Conservation (phyloP, 2,888 invertebrate genomes). For the Amiota mariae region DNA sequence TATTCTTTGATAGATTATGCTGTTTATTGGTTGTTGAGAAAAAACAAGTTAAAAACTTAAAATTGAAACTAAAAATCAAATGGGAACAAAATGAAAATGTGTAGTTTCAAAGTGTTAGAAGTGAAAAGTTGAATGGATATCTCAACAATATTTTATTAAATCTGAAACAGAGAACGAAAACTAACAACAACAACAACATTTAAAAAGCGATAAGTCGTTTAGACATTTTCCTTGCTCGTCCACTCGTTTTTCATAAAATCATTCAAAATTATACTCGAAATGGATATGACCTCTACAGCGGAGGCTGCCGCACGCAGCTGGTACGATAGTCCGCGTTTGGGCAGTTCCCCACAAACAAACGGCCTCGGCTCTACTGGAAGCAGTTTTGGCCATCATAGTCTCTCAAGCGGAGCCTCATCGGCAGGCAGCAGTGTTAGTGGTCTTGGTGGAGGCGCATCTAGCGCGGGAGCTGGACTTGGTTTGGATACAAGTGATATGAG, state of each 20-base stretch:
- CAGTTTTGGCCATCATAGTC: constrained; percentile 69
- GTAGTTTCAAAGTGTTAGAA: constrained; percentile 10
- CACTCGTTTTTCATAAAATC: constrained; percentile 62
- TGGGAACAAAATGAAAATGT: not conserved
- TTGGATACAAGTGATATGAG: constrained; percentile 74
- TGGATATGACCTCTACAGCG: constrained; percentile 75
- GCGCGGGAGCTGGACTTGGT: constrained; percentile 63
- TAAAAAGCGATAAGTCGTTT: no score
- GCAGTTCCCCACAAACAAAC: constrained; percentile 72
- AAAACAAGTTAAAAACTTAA: not conserved
- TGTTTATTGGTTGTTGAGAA: not conserved
- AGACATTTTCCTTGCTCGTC: constrained; percentile 45
- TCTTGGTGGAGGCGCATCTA: constrained; percentile 61
- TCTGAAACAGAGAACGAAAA: no score
- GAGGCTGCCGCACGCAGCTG: constrained; percentile 74
- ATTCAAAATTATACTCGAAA: constrained; percentile 74
- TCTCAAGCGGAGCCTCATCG: constrained; percentile 69
- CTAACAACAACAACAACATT: no score
- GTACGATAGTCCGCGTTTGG: constrained; percentile 74
- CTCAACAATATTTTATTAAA: no score
- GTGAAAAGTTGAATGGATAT: no score
- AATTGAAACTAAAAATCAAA: not conserved
- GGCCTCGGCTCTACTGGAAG: constrained; percentile 69
- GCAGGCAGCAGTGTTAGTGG: constrained; percentile 68
- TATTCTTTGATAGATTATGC: constrained; percentile 21